These are phyloP conservation scores for Listronotus bonariensis DNA, from an alignment of 1,140 invertebrate genomes.

Conservation along the genomic window DNA sequence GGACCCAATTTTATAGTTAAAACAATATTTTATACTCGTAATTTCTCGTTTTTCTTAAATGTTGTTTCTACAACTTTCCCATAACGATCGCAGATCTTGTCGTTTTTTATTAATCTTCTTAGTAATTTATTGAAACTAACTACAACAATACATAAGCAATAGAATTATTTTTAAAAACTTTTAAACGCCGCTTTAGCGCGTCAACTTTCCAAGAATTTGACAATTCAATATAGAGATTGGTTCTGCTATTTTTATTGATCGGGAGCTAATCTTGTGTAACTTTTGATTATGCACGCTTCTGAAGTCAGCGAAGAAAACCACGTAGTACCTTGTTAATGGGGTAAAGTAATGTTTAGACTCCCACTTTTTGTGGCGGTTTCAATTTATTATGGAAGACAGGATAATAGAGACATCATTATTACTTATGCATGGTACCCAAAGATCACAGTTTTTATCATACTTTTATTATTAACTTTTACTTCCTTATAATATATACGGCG, in stretches of 20 bases:
- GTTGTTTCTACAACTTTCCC: no score
- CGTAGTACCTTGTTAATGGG: slow-evolving; percentile 21
- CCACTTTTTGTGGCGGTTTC: slow-evolving; percentile 10
- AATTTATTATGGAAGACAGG: slow-evolving; percentile 12
- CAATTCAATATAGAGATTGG: slow-evolving; percentile 38
- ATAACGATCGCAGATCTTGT: no score
- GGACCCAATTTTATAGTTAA: no score
- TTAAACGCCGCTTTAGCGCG: slow-evolving; percentile 14
- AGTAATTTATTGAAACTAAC: no score
- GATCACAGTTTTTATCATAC: slow-evolving; percentile 9
- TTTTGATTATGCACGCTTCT: slow-evolving; percentile 33
- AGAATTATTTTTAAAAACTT: no score
- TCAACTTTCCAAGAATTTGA: slow-evolving; percentile 33
- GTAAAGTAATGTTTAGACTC: slow-evolving; percentile 25
- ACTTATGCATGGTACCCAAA: slow-evolving; percentile 10
- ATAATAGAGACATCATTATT: slow-evolving; percentile 18
- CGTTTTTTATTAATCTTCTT: no score
- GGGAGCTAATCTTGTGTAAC: slow-evolving; percentile 38
- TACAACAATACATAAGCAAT: no score
- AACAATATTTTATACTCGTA: no score
- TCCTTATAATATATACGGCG: slow-evolving; percentile 9
- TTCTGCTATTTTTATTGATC: slow-evolving; percentile 37
- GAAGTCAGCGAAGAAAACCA: slow-evolving; percentile 27
- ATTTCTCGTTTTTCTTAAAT: no score
- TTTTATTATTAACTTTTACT: slow-evolving; percentile 19